Base-by-base conservation (phyloP, 2,888 invertebrate species). In the Penaeus monodon region DNA sequence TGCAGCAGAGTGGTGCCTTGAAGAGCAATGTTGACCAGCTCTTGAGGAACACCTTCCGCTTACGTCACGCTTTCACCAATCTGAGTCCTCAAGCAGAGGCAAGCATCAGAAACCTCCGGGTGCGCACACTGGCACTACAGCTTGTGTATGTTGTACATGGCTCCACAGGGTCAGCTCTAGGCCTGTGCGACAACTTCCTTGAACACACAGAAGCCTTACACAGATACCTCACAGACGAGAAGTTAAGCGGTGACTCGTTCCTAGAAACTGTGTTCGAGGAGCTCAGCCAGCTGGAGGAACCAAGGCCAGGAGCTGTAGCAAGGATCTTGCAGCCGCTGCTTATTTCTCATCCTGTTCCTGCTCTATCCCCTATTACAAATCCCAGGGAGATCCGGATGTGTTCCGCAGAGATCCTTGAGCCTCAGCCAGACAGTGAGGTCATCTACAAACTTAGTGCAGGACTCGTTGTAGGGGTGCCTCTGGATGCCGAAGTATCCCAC, bases 381-480 rank as follows among this genome's bases (percentile, higher is more conserved):
- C 89, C 89, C n/a, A 80, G 84, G 24, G 84, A 87, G 68, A 84
- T 90, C 12, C 78, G 80, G 57, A 88, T 88, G 88, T 88, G 88
- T 38, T 89, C 86, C 49, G 93, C 92, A 4, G 94, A 94, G 7
- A 96, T 98, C 90, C 93, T 96, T 82, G 97, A 98, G 92, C 98
- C 98, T 2, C 95, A 95, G 77, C 96, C 95, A 65, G 95, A 96
- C 92, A 95, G 96, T 24, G 97, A 97, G 91, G 95, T 94, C 81
- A 95, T 97, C 4, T 93, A 97, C 86, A 97, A 98, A 92, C 98
- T 98, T 92, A 97, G 98, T 65, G 98, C 98, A 0, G 98, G 98
- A 0, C 94, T 99, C 7, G 95, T 98, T 81, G 95, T 97, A 88
- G 96, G 96, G 65, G 95, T 98, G 68, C 96, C 96, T 24, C 94